Conservation (phyloP, 2,797 vertebrate species). For the Limosa lapponica region DNA sequence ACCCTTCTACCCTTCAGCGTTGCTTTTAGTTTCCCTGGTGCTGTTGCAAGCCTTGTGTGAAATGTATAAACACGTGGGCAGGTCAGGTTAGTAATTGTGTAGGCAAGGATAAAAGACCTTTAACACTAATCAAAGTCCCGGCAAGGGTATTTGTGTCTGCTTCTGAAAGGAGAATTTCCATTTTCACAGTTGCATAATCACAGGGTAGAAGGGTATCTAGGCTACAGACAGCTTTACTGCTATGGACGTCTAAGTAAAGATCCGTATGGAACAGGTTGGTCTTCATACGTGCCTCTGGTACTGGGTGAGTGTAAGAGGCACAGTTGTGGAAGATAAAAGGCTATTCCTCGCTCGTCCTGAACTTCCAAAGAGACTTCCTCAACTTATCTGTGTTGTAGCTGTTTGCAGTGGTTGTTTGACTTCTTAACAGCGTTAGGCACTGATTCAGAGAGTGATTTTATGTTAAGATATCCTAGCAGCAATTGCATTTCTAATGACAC, state of each 20-base stretch:
- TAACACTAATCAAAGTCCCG: neutral
- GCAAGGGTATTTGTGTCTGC: neutral
- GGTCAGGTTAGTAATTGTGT: neutral
- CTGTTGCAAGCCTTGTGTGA: neutral
- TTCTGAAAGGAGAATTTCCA: neutral
- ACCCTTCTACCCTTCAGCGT: neutral
- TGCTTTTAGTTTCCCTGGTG: neutral
- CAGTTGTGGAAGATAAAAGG: neutral
- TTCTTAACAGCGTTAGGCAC: neutral
- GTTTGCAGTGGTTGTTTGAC: neutral
- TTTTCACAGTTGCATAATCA: neutral
- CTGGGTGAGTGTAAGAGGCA: neutral
- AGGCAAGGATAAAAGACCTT: neutral
- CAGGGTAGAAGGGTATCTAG: neutral
- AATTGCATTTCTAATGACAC: conserved; percentile 42
- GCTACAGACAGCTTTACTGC: neutral
- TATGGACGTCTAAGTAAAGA: neutral
- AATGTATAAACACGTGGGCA: neutral
- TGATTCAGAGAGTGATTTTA: conserved; percentile 19
- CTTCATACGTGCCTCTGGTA: fast-evolving
- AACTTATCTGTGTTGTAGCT: neutral
- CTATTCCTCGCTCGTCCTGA: neutral
- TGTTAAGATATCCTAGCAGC: neutral
- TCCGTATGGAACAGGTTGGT: neutral
- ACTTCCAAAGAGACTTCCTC: neutral